These are phyloP conservation scores for Cecidostiba fungosa DNA, from an alignment of 2,888 invertebrate genomes.

Conservation along the genomic window DNA sequence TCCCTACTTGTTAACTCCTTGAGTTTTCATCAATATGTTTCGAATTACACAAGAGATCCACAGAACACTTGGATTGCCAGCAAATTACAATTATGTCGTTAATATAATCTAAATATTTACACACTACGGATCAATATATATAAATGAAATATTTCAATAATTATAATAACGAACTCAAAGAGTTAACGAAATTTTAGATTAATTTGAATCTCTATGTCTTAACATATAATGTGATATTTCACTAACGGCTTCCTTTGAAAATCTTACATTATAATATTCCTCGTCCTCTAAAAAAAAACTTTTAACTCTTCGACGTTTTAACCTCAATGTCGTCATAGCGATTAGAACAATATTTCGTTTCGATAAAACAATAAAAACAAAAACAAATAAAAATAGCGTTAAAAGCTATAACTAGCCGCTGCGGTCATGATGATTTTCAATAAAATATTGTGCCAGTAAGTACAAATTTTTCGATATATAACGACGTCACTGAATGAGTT, in stretches of 20 bases:
- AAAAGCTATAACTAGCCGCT: conserved; percentile 56
- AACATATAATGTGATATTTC: conserved; percentile 58
- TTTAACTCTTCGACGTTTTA: conserved; percentile 40
- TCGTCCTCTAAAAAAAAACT: conserved; percentile 46
- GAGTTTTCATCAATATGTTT: conserved; percentile 16
- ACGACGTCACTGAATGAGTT: conserved; percentile 52
- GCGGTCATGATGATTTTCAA: conserved; percentile 57
- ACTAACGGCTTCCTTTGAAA: conserved; percentile 52
- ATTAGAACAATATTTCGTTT: conserved; percentile 24
- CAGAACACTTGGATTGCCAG: background rate
- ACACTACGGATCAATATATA: background rate
- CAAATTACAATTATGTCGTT: background rate
- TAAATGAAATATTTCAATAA: background rate
- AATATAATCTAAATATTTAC: background rate
- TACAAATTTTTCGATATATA: conserved; percentile 63
- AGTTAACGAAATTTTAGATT: conserved; percentile 47
- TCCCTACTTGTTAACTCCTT: conserved; percentile 47
- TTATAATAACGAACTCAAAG: conserved; percentile 21
- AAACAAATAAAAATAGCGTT: conserved; percentile 42
- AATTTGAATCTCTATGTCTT: conserved; percentile 54
- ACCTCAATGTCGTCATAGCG: conserved; percentile 6
- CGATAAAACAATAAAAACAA: background rate
- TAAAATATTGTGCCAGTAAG: conserved; percentile 63
- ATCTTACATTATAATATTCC: conserved; percentile 40
- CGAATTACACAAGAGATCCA: background rate